Conservation (phyloP, 2,113 vertebrate species). For the Perca schrenkii region DNA sequence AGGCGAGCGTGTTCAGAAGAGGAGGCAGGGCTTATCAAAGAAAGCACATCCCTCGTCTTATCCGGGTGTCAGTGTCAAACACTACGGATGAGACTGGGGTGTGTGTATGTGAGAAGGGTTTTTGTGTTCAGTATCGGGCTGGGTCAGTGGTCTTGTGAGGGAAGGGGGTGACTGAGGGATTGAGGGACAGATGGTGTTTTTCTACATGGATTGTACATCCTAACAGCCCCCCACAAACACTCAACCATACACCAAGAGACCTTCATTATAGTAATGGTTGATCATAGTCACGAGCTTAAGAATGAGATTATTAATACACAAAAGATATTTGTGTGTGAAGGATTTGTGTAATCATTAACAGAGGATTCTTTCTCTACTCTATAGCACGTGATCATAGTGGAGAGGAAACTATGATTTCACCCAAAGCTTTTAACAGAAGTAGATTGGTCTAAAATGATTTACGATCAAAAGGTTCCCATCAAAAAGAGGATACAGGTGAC, state of each 20-base stretch:
- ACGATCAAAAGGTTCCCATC: background rate
- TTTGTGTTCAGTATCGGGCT: constrained; percentile 28
- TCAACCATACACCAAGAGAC: background rate
- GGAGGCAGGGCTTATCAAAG: constrained; percentile 19
- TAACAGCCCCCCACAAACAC: constrained; percentile 33
- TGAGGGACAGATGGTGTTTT: constrained; percentile 79
- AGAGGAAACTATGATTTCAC: constrained; percentile 5
- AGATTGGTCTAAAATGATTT: background rate
- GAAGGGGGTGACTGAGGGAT: constrained; percentile 47
- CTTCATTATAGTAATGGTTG: constrained; percentile 3
- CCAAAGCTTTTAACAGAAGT: background rate
- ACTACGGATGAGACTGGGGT: constrained; percentile 19
- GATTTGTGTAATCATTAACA: background rate
- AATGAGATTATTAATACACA: constrained; percentile 7
- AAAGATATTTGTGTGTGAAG: constrained; percentile 11
- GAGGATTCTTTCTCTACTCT: background rate
- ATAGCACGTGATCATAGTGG: background rate
- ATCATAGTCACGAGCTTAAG: background rate
- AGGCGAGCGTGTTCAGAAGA: constrained; percentile 1
- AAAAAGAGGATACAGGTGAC: background rate
- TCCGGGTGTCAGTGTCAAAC: constrained; percentile 40
- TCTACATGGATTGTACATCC: constrained; percentile 52
- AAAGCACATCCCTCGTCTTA: constrained; percentile 10
- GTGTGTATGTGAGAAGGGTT: constrained; percentile 17
- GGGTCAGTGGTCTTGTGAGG: constrained; percentile 32